A percentile compares a stretch with the other conserved stretches of the same genome.
Conservation (phyloP, 1,140 invertebrate genomes). For the Aporrectodea caliginosa region DNA sequence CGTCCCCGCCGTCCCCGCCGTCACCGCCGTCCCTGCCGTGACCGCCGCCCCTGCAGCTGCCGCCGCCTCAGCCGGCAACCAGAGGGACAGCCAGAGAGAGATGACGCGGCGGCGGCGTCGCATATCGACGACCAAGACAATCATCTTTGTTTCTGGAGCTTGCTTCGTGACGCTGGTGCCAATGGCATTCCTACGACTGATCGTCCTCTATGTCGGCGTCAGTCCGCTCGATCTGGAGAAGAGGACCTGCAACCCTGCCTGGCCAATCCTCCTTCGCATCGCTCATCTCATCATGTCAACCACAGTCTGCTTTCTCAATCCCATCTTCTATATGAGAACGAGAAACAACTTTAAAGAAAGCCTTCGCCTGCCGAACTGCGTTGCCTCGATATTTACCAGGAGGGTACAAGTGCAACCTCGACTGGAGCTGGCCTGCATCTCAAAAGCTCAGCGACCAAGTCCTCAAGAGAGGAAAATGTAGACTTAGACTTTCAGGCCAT, state of each 20-base stretch:
- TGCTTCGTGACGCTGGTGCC: neutral
- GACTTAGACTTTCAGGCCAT: too few species aligned
- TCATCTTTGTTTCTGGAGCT: neutral
- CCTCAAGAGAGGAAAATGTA: too few species aligned
- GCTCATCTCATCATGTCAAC: neutral
- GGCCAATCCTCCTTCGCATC: neutral
- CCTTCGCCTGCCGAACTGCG: too few species aligned
- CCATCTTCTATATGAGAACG: neutral
- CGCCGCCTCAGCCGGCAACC: too few species aligned
- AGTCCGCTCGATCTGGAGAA: neutral
- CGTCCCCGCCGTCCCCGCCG: neutral
- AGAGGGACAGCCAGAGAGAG: neutral
- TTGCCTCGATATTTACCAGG: too few species aligned
- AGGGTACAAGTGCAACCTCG: too few species aligned
- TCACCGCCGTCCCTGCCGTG: neutral
- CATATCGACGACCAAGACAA: neutral
- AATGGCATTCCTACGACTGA: neutral
- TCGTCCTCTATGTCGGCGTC: neutral
- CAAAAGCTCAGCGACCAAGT: too few species aligned
- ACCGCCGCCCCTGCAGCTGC: neutral
- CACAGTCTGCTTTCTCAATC: neutral
- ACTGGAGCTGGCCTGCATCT: too few species aligned
- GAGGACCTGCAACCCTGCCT: neutral
- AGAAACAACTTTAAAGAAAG: neutral
- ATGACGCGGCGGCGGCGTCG: neutral